phyloP scores from a whole-genome alignment of 2,113 vertebrate genomes.

The Donacobius atricapilla region DNA sequence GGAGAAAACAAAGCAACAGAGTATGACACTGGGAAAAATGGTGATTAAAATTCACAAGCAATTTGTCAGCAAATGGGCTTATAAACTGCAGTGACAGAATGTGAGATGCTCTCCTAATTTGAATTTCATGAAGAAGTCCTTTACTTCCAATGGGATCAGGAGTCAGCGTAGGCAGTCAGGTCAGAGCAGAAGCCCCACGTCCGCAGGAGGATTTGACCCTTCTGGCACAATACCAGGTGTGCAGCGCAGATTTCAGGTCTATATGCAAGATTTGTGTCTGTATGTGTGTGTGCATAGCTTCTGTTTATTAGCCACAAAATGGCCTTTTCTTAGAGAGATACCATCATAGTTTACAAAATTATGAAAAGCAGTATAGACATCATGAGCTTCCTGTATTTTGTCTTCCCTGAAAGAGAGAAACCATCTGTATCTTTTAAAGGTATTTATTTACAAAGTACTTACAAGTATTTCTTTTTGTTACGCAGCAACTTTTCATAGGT shows the following conservation, averaged over 20 bases:
- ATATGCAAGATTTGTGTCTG: rapidly evolving
- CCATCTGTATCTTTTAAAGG: background rate
- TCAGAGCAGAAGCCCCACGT: background rate
- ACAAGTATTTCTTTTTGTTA: slow-evolving; percentile 27
- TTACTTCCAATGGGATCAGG: background rate
- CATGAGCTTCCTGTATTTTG: background rate
- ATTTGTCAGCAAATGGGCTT: background rate
- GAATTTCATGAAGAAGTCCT: background rate
- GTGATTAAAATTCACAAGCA: background rate
- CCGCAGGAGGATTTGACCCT: background rate
- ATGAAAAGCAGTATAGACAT: background rate
- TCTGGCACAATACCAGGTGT: background rate
- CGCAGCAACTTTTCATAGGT: slow-evolving; percentile 87
- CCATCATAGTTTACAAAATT: background rate
- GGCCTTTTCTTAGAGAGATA: background rate
- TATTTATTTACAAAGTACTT: background rate
- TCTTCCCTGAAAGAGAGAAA: background rate
- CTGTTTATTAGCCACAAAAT: background rate
- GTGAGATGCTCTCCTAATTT: background rate
- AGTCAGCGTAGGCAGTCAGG: background rate
- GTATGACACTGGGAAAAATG: background rate
- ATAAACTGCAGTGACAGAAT: background rate
- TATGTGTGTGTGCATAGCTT: background rate
- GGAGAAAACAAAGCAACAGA: background rate
- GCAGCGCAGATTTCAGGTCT: background rate